Base-by-base conservation (phyloP, 1,140 invertebrate genomes). In the Drosophila nikananu region DNA sequence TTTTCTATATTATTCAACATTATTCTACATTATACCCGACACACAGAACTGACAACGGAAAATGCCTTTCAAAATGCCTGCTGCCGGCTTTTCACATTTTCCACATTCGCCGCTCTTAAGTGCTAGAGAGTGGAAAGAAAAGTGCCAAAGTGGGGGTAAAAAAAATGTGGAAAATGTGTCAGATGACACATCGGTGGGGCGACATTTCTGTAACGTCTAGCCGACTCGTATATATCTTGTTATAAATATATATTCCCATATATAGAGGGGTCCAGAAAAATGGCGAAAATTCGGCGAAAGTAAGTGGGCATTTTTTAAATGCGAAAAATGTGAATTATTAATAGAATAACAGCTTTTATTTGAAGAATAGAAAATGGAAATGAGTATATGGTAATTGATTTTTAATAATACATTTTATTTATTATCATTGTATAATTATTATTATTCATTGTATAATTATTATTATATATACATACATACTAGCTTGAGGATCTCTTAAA, bases 11-110 rank as follows among this genome's bases (percentile, higher is more conserved):
- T 70, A 48, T 70, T 46, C 39, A 49, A 72, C 12, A 72, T 19
- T 32, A 58, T 72, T 35, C 13, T 54, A 61, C 77, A 60, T 51
- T 35, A 46, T 68, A 49, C 10, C 32, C 37, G 23, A 75, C 59
- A 48, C 48, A 21, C 70, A 65, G 73, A 84, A 80, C 71, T 80
- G 64, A 66, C 61, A 70, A 62, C 58, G 54, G 71, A 70, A 83
- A 83, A 83, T 83, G 49, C 64, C 63, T 79, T 79, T 83, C 49
- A 74, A 74, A 74, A 57, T 51, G 61, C 32, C 27, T 46, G 17
- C 35, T 52, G 17, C 41, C 42, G 42, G 41, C 62, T 17, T 42
- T 25, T 30, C 51, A 51, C 72, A 39, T 54, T 74, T 72, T 68
- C 68, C 68, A 30, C 54, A 64, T 68, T 64, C 48, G 48, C 58